Evolutionary conservation across 2,113 vertebrate species (phyloP), one percentile per base, ranked within the genome.

Genomic region (Elaphurus davidianus): DNA sequence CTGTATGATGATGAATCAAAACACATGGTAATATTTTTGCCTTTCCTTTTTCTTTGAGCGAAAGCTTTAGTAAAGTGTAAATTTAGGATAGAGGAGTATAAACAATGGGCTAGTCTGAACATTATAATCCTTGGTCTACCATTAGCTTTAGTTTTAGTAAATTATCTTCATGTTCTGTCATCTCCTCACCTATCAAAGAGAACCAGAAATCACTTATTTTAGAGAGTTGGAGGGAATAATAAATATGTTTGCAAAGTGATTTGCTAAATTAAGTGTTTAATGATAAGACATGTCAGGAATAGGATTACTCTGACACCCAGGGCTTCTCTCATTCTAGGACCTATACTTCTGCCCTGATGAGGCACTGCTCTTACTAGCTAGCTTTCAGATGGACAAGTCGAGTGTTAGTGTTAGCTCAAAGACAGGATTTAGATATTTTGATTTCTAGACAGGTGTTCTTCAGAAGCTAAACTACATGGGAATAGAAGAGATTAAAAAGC

Each of bases 401-500:
- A 96, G 17, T 91, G 78, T 95, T 88, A 71, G 30, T 93, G 9
- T 82, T 94, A 95, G 45, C 47, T 85, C 76, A 76, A 89, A 43
- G 47, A 90, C 45, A 57, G 74, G 88, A 94, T 94, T 83, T 96
- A 76, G 71, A 23, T 82, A 81, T 52, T 96, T 92, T 71, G 91
- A 47, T 50, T 85, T 94, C 94, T 64, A 78, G 60, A 50, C 60
- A 86, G 71, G 55, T 97, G 67, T 95, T 81, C 50, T 87, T 84
- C 64, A 84, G 40, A 45, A 91, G 64, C 74, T 87, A 52, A 95
- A 50, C 82, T 79, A 47, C 71, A 47, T 47, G 30, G n/a, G 30
- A 78, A 36, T 55, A 52, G 79, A 91, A 83, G 86, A 89, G 40
- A 94, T 95, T 87, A 17, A 52, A 94, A 97, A 95, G 36, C n/a